Evolutionary conservation across 1,140 invertebrate genomes (phyloP), one percentile per base, ranked within the genome.

Genomic region (Latrodectus geometricus): DNA sequence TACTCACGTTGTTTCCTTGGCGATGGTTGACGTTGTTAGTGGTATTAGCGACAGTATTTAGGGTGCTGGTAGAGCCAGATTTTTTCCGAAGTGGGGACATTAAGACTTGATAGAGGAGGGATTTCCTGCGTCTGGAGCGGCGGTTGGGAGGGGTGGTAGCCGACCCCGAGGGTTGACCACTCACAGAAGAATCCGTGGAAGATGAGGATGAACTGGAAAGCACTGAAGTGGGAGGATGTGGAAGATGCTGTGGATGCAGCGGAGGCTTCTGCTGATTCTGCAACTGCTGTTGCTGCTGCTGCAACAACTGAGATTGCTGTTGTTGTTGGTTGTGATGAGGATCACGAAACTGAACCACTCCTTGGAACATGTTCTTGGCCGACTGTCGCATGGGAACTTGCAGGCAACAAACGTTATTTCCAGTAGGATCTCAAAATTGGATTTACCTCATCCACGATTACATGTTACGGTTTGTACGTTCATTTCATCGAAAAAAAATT

Each of bases 51-150:
- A 87, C 77, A 12, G 85, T 87, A 23, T 87, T 87, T 61, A 87
- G 52, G 21, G 85, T 81, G 48, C 82, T 87, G 61, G 78, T 87
- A 23, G 86, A 87, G 4, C 79, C 86, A 0, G 86, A 87, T 23
- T 87, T 87, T 52, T 83, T 87, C 73, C 79, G 54, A 7, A 87
- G 21, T 11, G 86, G 86, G 8, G 86, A 87, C 79, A 87, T 82
- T 14, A 87, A 72, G 14, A 87, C 86, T 66, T 87, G 86, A 49
- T 87, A 87, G 8, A 87, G 66, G 17, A 87, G 86, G 23, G 86
- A 87, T 65, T 82, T 87, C 15, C 86, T n/a, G 9, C 86, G 17
- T 9, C 86, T 61, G 35, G 86, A 82, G 14, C 86, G 78, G 3
- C 86, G 56, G 20, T 76, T 82, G 7, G 86, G 86, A 12, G 79